Conservation (phyloP, 2,797 vertebrate genomes). For the Rachycentron canadum region DNA sequence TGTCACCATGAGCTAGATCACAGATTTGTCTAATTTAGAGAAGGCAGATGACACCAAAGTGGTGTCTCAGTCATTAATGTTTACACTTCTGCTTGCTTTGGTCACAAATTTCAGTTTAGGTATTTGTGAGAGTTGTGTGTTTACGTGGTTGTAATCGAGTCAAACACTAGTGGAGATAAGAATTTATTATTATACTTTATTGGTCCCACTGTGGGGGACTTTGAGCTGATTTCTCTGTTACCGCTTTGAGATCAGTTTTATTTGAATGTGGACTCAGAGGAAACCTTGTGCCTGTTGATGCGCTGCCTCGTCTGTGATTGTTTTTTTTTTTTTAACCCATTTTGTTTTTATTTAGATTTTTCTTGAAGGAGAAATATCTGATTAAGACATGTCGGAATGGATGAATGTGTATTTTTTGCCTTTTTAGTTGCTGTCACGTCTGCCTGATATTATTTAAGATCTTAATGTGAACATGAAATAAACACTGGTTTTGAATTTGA, state of each 20-base stretch:
- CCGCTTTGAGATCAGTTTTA: neutral
- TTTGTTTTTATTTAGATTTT: conserved; percentile 21
- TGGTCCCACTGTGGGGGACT: too few relatives aligned
- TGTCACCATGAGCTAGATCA: neutral
- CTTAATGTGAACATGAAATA: conserved; percentile 76
- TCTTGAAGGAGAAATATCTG: neutral
- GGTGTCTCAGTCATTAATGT: neutral
- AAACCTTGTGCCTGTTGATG: neutral
- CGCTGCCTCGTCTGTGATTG: neutral
- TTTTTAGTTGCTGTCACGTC: conserved; percentile 46
- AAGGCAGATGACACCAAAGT: neutral
- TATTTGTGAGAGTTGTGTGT: neutral
- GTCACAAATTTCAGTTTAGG: conserved; percentile 38
- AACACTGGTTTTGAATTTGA: conserved; percentile 64
- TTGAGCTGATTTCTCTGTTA: neutral
- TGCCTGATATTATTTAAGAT: conserved; percentile 60
- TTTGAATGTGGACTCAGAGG: neutral
- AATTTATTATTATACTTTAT: too few relatives aligned
- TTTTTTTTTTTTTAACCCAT: conserved; percentile 17
- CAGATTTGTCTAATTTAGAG: neutral
- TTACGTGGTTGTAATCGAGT: neutral
- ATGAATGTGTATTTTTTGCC: conserved; percentile 56
- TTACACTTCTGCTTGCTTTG: conserved; percentile 14
- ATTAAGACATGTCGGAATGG: conserved; percentile 4
- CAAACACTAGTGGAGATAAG: neutral